Base-by-base conservation (phyloP, 2,113 vertebrate species). In the Tinamus guttatus region DNA sequence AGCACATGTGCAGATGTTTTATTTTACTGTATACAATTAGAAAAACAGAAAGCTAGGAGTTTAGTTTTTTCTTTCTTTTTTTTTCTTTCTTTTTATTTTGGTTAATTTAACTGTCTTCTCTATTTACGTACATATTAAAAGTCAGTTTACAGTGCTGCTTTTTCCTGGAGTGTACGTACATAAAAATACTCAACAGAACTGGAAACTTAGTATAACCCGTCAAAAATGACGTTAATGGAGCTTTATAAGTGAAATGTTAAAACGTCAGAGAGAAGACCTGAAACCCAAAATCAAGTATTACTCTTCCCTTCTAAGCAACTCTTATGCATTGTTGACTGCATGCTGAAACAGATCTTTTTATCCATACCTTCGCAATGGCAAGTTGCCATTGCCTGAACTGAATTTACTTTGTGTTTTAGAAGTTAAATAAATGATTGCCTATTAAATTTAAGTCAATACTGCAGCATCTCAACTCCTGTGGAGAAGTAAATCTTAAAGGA, bases 161-260 rank as follows among this genome's bases (percentile, higher is more conserved):
- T 89, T 30, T 65, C 71, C 79, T 82, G 59, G 36, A 67, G 74
- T 82, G 10, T 32, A 32, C 8, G 5, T 22, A 14, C 67, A 24
- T 49, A 77, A n/a, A 75, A 93, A 94, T 59, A 40, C 13, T 30
- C 54, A 67, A 70, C 5, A 74, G 59, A 91, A 73, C 52, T 47
- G 14, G 30, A 78, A 80, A 63, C 34, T 63, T 70, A 0, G 0
- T 15, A 54, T 22, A 54, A 67, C 62, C 51, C 24, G 64, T 83
- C 64, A 84, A 95, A 86, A 22, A 32, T 78, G 45, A 84, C 60
- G 78, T 75, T 95, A 97, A 93, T 1, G 1, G 58, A 86, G 32
- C 69, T 75, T 91, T 89, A 60, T 21, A 41, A 79, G 83, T 86
- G 62, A 97, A 93, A 95, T 64, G 81, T 36, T 96, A 95, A 97